Base-by-base conservation (phyloP, 2,888 invertebrate genomes). In the Julus scanicus region DNA sequence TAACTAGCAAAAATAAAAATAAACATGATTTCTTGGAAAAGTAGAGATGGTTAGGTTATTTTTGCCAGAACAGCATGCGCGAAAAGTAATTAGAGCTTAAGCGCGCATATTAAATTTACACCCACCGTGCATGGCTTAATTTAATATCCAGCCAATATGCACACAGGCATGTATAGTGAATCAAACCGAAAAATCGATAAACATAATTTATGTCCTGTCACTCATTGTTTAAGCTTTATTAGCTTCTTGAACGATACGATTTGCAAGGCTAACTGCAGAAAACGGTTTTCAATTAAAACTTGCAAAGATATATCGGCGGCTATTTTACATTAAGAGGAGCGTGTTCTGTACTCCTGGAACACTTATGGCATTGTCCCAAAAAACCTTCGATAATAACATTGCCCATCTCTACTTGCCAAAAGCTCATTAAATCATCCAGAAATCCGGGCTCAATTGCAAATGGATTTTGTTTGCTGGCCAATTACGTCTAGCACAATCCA, bases 171-270 rank as follows among this genome's bases (percentile, higher is more conserved):
- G 17, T 20, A 71, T 71, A 11, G 71, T 71, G 20, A 71, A 71
- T 71, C 20, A 71, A 71, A 71, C 29, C 71, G 71, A 71, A 71
- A 71, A 71, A 71, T 71, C 71, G 71, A 71, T 71, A 71, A 71
- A 71, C 29, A 29, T 71, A 71, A 71, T 71, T 71, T 71, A 71
- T 71, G 71, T 11, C 20, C 71, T 11, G 71, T 71, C 71, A 71
- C 71, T 71, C 71, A 71, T 71, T 71, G 71, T 71, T 71, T 71
- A 71, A 71, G 71, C 71, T 71, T 71, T 71, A 71, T 71, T 71
- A 71, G 71, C 71, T 71, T 8, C 71, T 71, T 71, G 71, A 71
- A 71, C 71, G 29, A 11, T 9, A 29, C 71, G 71, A 71, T 71
- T 71, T 71, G 71, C 71, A 20, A 71, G 71, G 71, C 71, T 71